A percentile compares a stretch with the other conserved stretches of the same genome.
These are phyloP conservation scores for Panagrolaimus sp. DNA, from an alignment of 1,140 invertebrate species.

Conservation along the genomic window DNA sequence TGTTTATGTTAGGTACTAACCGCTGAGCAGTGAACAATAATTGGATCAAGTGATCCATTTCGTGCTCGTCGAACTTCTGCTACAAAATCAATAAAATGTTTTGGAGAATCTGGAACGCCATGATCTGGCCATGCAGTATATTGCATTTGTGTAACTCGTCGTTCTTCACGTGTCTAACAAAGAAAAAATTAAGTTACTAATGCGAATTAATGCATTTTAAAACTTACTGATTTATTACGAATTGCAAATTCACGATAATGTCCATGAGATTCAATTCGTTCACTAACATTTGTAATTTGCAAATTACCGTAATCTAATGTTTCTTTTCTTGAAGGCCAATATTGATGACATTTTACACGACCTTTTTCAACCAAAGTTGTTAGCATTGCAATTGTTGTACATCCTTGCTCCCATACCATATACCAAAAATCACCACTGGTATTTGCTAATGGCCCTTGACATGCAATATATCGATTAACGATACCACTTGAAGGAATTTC, in stretches of 20 bases:
- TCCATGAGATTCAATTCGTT: constrained; percentile 74
- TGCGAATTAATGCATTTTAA: not conserved
- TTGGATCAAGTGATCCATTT: constrained; percentile 69
- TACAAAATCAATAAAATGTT: constrained; percentile 83
- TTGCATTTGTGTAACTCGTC: constrained; percentile 74
- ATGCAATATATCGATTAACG: constrained; percentile 90
- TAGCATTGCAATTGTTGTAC: constrained; percentile 84
- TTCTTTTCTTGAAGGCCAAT: constrained; percentile 82
- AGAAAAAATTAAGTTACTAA: not conserved
- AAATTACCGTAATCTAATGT: constrained; percentile 68
- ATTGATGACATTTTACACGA: constrained; percentile 90
- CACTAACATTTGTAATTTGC: constrained; percentile 72
- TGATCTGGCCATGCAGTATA: constrained; percentile 98
- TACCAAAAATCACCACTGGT: constrained; percentile 92
- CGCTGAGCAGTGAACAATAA: constrained; percentile 77
- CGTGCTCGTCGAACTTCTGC: constrained; percentile 67
- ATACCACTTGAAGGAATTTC: constrained; percentile 85
- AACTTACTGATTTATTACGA: constrained; percentile 69
- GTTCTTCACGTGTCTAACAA: constrained; percentile 65
- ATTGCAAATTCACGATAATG: constrained; percentile 81
- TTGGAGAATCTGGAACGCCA: constrained; percentile 84
- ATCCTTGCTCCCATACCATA: constrained; percentile 72
- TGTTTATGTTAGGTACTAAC: constrained; percentile 11
- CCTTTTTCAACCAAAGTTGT: constrained; percentile 87
- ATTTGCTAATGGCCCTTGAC: constrained; percentile 80